Evolutionary conservation across 1,140 invertebrate genomes (phyloP).

Genomic region (Andrena cerasifolii): DNA sequence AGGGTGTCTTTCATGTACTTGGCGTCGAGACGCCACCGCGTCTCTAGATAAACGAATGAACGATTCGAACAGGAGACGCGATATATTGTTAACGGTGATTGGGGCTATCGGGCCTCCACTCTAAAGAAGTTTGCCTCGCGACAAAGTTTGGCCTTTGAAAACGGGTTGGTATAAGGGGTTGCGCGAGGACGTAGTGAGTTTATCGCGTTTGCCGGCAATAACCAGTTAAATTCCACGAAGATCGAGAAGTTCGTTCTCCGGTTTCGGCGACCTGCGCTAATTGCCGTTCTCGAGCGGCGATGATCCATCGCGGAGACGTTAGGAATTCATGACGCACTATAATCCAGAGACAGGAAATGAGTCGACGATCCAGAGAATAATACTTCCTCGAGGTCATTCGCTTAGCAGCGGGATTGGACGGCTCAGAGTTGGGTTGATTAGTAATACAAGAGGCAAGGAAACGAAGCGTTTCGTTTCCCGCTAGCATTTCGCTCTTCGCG

Average conservation of each 20-base stretch:
- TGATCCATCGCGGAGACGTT: neutral
- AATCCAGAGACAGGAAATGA: constrained; percentile 57
- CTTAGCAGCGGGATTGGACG: neutral
- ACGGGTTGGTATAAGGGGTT: too few species aligned
- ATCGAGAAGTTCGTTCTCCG: neutral
- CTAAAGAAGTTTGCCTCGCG: too few species aligned
- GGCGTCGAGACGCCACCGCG: too few species aligned
- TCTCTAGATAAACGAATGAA: too few species aligned
- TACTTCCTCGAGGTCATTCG: neutral
- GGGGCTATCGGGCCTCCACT: too few species aligned
- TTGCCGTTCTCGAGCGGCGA: neutral
- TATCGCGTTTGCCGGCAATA: too few species aligned
- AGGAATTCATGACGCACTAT: constrained; percentile 50
- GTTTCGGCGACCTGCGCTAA: neutral
- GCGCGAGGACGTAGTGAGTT: too few species aligned
- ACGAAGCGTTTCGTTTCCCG: constrained; percentile 30
- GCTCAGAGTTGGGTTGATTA: constrained; percentile 33
- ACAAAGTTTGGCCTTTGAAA: too few species aligned
- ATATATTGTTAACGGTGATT: too few species aligned
- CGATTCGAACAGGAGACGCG: too few species aligned
- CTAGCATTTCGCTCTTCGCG: constrained; percentile 27
- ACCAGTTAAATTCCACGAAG: neutral
- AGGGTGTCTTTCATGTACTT: too few species aligned
- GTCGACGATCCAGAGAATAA: constrained; percentile 34
- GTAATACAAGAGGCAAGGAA: constrained; percentile 55